Percentiles rank a stretch among this genome's conserved stretches.
Evolutionary conservation across 2,113 vertebrate genomes (phyloP).

Genomic region (Pachypanchax playfairii): DNA sequence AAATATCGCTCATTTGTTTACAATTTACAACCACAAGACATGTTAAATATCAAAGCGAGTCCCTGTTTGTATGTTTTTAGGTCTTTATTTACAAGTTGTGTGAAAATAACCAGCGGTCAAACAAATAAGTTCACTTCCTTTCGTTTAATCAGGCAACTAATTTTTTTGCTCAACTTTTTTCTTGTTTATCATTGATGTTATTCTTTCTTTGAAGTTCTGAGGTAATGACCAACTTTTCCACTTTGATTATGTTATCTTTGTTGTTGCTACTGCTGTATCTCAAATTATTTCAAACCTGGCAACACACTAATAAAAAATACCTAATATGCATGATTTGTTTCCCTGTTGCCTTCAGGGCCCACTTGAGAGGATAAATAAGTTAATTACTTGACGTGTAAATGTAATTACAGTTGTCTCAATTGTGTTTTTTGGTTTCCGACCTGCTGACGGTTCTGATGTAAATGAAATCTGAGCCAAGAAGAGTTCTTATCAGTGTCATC

Average conservation of each 20-base stretch:
- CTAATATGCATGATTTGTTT: constrained; percentile 22
- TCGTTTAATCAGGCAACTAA: constrained; percentile 22
- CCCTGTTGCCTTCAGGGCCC: constrained; percentile 10
- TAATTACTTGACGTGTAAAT: constrained; percentile 21
- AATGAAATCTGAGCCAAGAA: constrained; percentile 30
- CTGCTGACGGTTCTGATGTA: constrained; percentile 50
- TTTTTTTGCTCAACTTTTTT: no score
- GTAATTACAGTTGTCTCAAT: constrained; percentile 38
- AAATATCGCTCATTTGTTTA: no score
- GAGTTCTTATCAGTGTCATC: constrained; percentile 65
- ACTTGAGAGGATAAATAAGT: constrained; percentile 37
- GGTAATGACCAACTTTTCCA: constrained; percentile 40
- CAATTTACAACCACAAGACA: no score
- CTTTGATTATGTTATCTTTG: constrained; percentile 52
- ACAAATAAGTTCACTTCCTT: constrained; percentile 11
- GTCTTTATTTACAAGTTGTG: no score
- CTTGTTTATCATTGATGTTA: constrained; percentile 13
- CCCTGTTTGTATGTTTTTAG: no score
- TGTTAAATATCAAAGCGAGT: no score
- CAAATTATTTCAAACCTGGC: constrained; percentile 17
- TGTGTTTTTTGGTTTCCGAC: constrained; percentile 38
- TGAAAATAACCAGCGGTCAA: no score
- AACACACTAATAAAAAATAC: constrained; percentile 12
- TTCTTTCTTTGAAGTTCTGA: constrained; percentile 29
- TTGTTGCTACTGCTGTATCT: constrained; percentile 40